phyloP scores from a whole-genome alignment of 2,113 vertebrate species.

The Siniperca knerii region DNA sequence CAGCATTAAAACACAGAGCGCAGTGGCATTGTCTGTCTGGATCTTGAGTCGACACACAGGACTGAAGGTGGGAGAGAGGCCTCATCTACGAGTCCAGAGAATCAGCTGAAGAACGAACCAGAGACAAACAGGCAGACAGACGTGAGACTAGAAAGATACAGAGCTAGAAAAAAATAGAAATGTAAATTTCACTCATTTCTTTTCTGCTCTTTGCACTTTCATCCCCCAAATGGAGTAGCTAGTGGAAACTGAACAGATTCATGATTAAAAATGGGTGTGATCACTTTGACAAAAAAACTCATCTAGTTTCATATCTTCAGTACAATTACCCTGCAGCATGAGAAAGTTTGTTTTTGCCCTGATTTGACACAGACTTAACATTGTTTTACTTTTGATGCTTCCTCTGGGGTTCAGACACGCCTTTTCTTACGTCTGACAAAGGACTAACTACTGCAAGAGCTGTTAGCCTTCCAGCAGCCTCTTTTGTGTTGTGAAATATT shows the following conservation, averaged over 20 bases:
- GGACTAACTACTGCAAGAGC: not conserved
- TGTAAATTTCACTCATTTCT: not conserved
- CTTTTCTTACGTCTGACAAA: too few species aligned
- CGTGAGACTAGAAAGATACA: not conserved
- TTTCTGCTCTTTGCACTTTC: not conserved
- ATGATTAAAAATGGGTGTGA: not conserved
- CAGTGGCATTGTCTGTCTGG: constrained; percentile 53
- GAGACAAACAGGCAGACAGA: constrained; percentile 20
- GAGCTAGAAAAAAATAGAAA: not conserved
- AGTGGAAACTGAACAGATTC: not conserved
- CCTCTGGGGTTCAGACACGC: not conserved
- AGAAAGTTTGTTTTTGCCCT: not conserved
- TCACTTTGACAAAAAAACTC: not conserved
- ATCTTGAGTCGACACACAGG: constrained; percentile 50
- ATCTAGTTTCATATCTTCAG: not conserved
- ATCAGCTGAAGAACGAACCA: constrained; percentile 68
- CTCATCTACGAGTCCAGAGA: constrained; percentile 81
- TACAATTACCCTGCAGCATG: not conserved
- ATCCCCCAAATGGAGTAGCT: not conserved
- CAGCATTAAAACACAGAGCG: constrained; percentile 48
- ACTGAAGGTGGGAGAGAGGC: constrained; percentile 14
- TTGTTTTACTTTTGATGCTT: not conserved
- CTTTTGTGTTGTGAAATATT: not conserved
- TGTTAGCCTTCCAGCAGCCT: not conserved
- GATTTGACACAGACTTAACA: not conserved